Conservation (phyloP, 2,888 invertebrate genomes). For the Lasioglossum zephyrum region DNA sequence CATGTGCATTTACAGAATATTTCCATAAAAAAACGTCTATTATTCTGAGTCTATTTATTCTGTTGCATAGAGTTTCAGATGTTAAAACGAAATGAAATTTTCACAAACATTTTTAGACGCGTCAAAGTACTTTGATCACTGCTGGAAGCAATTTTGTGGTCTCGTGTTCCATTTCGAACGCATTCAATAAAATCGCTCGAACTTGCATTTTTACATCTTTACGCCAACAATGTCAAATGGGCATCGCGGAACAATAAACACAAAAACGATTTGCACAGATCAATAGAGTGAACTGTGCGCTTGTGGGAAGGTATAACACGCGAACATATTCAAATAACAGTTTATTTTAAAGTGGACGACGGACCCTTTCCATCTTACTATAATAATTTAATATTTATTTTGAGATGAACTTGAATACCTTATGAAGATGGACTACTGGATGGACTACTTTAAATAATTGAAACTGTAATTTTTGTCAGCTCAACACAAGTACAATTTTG, state of each 20-base stretch:
- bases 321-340: background rate
- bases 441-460: background rate
- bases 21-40: too few relatives aligned
- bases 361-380: background rate
- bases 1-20: too few relatives aligned
- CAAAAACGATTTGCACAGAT: background rate
- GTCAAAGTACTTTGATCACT: background rate
- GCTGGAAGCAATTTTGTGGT: background rate
- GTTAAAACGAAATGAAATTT: too few relatives aligned
- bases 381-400: background rate
- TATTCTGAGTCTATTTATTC: too few relatives aligned
- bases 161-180: background rate
- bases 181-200: background rate
- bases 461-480: background rate
- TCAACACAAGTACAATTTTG: too few relatives aligned
- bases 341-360: background rate
- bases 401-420: background rate
- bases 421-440: background rate
- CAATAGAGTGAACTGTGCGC: background rate
- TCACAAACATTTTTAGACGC: too few relatives aligned
- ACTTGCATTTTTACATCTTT: background rate
- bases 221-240: background rate
- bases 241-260: background rate
- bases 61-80: too few relatives aligned
- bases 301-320: background rate